phyloP scores from a whole-genome alignment of 2,113 vertebrate species.

The Rhinopomastus cyanomelas region DNA sequence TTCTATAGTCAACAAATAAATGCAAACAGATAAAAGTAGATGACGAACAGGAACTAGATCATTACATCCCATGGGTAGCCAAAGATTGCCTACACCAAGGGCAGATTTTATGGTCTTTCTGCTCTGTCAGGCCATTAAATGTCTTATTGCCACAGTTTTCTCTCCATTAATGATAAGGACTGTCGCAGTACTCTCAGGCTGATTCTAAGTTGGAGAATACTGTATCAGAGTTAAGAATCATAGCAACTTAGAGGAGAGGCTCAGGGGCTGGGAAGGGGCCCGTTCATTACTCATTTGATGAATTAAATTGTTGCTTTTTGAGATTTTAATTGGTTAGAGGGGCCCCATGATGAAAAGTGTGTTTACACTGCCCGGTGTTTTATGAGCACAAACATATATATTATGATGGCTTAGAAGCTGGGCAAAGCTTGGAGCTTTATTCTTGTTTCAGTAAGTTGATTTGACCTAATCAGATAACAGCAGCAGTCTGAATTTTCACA shows the following conservation, averaged over 20 bases:
- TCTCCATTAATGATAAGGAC: not conserved
- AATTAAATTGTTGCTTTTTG: not conserved
- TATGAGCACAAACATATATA: not conserved
- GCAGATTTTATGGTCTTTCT: not conserved
- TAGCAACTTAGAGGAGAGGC: not conserved
- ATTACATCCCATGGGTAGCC: not conserved
- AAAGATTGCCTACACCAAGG: not conserved
- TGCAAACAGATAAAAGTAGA: not conserved
- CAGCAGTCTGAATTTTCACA: not conserved
- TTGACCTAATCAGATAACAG: constrained; percentile 11
- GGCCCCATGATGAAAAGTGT: not conserved
- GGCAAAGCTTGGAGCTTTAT: not conserved
- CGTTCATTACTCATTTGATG: not conserved
- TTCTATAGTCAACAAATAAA: not conserved
- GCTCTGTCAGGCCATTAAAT: not conserved
- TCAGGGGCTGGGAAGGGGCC: not conserved
- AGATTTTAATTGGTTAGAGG: not conserved
- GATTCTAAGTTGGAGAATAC: not conserved
- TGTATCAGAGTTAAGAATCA: not conserved
- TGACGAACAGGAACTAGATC: not conserved
- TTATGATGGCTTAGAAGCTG: not conserved
- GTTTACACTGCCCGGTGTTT: constrained; percentile 7
- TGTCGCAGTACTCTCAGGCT: not conserved
- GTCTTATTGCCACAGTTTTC: not conserved
- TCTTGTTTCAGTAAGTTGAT: constrained; percentile 6